Conservation (phyloP, 2,888 invertebrate genomes). For the Odontothrips loti region DNA sequence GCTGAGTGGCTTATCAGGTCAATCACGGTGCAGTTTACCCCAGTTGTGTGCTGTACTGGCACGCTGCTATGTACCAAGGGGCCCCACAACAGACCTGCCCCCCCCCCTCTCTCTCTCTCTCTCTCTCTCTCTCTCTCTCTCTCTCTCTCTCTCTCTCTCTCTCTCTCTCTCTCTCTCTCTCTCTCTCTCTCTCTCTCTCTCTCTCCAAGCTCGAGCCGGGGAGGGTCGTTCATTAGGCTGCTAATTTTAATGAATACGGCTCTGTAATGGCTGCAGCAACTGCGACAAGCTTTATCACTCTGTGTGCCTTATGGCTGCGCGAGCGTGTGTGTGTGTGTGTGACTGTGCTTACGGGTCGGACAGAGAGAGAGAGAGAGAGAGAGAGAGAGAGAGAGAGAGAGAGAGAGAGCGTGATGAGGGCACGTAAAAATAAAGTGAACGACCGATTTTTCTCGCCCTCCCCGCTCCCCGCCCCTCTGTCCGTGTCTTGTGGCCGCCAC, state of each 20-base stretch:
- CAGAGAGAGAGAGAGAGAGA: too few species aligned
- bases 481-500: too few species aligned
- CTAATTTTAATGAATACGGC: constrained; percentile 11
- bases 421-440: too few species aligned
- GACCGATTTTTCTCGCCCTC: too few species aligned
- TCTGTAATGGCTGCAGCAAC: constrained; percentile 6
- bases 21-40: constrained; percentile 19
- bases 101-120: neutral
- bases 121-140: too few species aligned
- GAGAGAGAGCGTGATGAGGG: too few species aligned
- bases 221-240: constrained; percentile 16
- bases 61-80: neutral
- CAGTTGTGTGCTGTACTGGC: neutral
- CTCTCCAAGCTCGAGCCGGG: too few species aligned
- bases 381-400: too few species aligned
- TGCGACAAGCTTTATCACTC: neutral
- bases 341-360: too few species aligned
- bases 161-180: neutral
- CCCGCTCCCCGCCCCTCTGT: too few species aligned
- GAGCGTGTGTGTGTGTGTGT: neutral
- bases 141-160: too few species aligned
- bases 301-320: neutral
- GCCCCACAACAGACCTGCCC: neutral
- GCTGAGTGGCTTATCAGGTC: constrained; percentile 17
- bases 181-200: too few species aligned